Evolutionary conservation across 2,797 vertebrate species (phyloP).

Genomic region (Borostomias antarcticus): DNA sequence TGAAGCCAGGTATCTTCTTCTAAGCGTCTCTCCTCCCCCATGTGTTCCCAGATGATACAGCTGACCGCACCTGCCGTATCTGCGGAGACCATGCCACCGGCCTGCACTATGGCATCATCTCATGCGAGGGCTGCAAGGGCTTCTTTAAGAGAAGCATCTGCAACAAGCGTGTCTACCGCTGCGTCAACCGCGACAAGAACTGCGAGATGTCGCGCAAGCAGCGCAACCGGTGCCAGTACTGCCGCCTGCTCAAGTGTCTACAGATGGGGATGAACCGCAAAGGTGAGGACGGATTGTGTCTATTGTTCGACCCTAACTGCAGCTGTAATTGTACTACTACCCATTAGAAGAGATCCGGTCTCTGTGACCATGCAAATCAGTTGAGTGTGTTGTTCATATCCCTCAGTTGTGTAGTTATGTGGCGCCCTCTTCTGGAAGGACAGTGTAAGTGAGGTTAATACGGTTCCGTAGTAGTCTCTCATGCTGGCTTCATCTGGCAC

Average conservation of each 20-base stretch:
- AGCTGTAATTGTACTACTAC: too few species aligned
- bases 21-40: constrained; percentile 15
- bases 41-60: constrained; percentile 88
- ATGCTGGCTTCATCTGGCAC: not conserved
- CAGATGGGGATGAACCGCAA: constrained; percentile 99
- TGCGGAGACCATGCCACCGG: constrained; percentile 97
- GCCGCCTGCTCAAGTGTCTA: constrained; percentile 98
- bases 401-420: not conserved
- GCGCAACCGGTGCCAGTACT: constrained; percentile 98
- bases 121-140: constrained; percentile 98
- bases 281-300: constrained; percentile 72
- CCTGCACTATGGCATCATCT: constrained; percentile 99
- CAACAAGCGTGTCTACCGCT: constrained; percentile 97
- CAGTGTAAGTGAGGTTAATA: not conserved
- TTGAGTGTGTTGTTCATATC: not conserved
- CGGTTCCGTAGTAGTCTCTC: not conserved
- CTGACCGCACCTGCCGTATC: constrained; percentile 98
- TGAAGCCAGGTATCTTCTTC: constrained; percentile 27
- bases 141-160: constrained; percentile 99
- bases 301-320: too few species aligned
- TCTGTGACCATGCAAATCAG: too few species aligned
- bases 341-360: too few species aligned
- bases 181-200: constrained; percentile 98
- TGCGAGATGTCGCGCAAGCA: constrained; percentile 99
- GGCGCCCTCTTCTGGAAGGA: constrained; percentile 54